Base-by-base conservation (phyloP, 92 coral and sea anemone species). In the Epizoanthus fatuus region DNA sequence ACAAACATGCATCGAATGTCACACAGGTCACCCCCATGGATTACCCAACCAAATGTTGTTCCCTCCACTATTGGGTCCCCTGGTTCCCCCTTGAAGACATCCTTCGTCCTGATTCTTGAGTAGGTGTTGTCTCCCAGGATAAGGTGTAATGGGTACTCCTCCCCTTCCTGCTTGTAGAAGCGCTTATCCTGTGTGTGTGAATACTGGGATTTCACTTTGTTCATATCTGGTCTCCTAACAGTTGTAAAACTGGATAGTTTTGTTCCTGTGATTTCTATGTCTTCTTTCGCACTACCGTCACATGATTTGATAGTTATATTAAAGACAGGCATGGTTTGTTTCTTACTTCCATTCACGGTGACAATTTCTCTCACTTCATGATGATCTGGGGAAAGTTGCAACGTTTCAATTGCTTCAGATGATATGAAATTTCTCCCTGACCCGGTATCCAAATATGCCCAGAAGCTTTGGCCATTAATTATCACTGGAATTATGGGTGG, bases 391-490 rank as follows among this genome's bases (percentile, higher is more conserved):
- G 80, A 63, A 54, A 86, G 53, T 11, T 67, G 78, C 59, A 90
- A 75, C 62, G 45, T 86, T n/a, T 72, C 71, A 7, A 42, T 77
- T 17, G 91, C 93, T 19, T 83, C 89, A 14, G 52, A 44, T 8
- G 93, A 89, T 12, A 89, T 82, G 51, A 89, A 92, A 80, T 89
- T 89, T 51, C 91, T 86, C 38, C 95, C 91, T 19, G 91, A 89
- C 70, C 93, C 93, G 4, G 91, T 93, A 71, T 90, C 88, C 66
- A 90, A 69, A 40, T 86, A 86, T 0, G 89, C 96, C 93, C 93
- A 92, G 19, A 89, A 80, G 4, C 84, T 83, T 8, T 3, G 45
- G 10, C 88, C 87, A 4, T 86, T 32, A 20, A 89, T 64, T 29
- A 81, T 81, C 63, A 92, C 38, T 44, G 95, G 93, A 9, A 92